Evolutionary conservation across 2,888 invertebrate genomes (phyloP), one percentile per base, ranked within the genome.

Genomic region (Hipparchia semele): DNA sequence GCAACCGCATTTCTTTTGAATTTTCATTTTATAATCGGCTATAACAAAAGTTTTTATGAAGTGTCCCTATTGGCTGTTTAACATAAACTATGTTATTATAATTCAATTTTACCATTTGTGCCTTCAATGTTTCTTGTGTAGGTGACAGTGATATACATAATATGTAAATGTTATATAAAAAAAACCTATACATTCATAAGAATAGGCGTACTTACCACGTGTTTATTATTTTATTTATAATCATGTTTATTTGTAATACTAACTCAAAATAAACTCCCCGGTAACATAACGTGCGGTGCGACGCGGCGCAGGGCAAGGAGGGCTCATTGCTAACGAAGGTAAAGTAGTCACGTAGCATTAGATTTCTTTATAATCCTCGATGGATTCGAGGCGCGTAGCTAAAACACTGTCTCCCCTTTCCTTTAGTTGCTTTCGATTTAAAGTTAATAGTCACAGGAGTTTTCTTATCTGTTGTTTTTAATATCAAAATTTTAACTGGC

Each of bases 311-410:
- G 91, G 91, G 81, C 90, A 86, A 83, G 92, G 92, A 87, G 90
- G 90, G 85, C 93, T 94, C 84, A 92, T 94, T 87, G 90, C 89
- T 90, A 91, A 92, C 82, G 93, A 94, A 94, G 94, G 94, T 94
- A 94, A 89, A 73, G 73, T 77, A 74, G 73, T 39, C 59, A 62
- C 39, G 53, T 71, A 64, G 70, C 71, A 70, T 72, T 58, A 58
- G 62, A 51, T 61, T 51, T 49, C 60, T 7, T 59, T 51, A 56
- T 59, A 49, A 39, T 60, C 6, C 10, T 12, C 23, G 10, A 60
- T 10, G 39, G 59, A 39, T 60, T 23, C 6, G 59, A 10, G 1
- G 12, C 33, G 39, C 10, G 2, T 58, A 58, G 58, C 23, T 8
- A 23, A 58, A 39, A 13, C 8, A 10, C 59, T 60, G 33, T 69